These are phyloP conservation scores for Terebella lapidaria DNA, from an alignment of 2,888 invertebrate genomes.

Conservation along the genomic window DNA sequence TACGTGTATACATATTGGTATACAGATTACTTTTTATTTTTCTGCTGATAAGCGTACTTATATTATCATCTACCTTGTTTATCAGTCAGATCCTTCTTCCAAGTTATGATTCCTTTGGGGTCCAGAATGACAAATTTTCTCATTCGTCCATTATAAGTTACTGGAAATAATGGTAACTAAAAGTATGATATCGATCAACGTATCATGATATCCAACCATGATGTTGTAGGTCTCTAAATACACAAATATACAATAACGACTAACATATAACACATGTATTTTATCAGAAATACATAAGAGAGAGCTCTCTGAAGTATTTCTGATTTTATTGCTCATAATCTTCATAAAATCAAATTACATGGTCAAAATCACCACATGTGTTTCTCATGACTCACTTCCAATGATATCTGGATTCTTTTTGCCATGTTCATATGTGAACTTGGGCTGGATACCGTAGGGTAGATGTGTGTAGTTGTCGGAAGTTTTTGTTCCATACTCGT, in stretches of 20 bases:
- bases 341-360: not conserved
- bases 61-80: conserved; percentile 36
- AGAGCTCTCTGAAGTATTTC: not conserved
- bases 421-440: conserved; percentile 40
- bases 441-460: conserved; percentile 40
- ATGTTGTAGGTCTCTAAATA: conserved; percentile 1
- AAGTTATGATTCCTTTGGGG: conserved; percentile 46
- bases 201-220: too few relatives aligned
- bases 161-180: conserved; percentile 24
- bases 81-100: conserved; percentile 34
- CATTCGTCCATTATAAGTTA: conserved; percentile 44
- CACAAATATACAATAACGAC: not conserved
- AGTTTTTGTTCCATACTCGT: conserved; percentile 23
- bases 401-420: conserved; percentile 43
- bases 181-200: not conserved
- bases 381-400: conserved; percentile 32
- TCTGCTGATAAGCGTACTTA: too few relatives aligned
- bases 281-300: not conserved
- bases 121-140: conserved; percentile 49
- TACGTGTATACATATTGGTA: too few relatives aligned
- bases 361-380: not conserved
- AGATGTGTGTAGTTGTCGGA: conserved; percentile 36
- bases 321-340: not conserved
- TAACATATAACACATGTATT: too few relatives aligned
- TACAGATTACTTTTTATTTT: too few relatives aligned